Conservation (phyloP, 1,140 invertebrate species). For the Heliconius himera region DNA sequence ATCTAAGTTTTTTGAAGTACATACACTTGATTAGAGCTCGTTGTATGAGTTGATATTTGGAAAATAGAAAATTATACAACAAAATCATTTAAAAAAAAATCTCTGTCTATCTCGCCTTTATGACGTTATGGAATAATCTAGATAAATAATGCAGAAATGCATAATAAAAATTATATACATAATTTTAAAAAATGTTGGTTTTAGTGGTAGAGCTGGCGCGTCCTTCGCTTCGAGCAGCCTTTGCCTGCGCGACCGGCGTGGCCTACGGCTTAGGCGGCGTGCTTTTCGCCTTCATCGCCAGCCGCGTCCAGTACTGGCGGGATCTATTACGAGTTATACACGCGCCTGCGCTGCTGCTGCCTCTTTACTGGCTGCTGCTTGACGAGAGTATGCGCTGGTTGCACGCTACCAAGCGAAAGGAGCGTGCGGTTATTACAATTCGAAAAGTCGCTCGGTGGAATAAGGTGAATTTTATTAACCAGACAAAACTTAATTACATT, state of each 20-base stretch:
- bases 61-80: too few species aligned
- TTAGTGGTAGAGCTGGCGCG: slow-evolving; percentile 67
- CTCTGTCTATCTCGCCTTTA: too few species aligned
- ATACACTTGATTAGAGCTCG: too few species aligned
- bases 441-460: slow-evolving; percentile 64
- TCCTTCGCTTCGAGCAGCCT: slow-evolving; percentile 61
- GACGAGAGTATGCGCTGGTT: slow-evolving; percentile 84
- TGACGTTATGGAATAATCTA: too few species aligned
- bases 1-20: too few species aligned
- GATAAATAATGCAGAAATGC: too few species aligned
- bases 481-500: too few species aligned
- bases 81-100: too few species aligned
- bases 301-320: slow-evolving; percentile 57
- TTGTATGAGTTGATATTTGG: too few species aligned
- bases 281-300: slow-evolving; percentile 58
- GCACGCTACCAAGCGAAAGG: slow-evolving; percentile 77
- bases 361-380: slow-evolving; percentile 61
- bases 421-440: slow-evolving; percentile 41
- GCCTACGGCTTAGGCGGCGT: slow-evolving; percentile 68
- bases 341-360: slow-evolving; percentile 64
- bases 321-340: slow-evolving; percentile 54
- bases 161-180: too few species aligned
- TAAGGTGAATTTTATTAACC: slow-evolving; percentile 46
- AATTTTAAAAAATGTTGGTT: not conserved
- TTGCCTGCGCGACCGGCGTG: slow-evolving; percentile 66